These are phyloP conservation scores for Hemicordylus capensis DNA, from an alignment of 2,113 vertebrate species.

Conservation along the genomic window DNA sequence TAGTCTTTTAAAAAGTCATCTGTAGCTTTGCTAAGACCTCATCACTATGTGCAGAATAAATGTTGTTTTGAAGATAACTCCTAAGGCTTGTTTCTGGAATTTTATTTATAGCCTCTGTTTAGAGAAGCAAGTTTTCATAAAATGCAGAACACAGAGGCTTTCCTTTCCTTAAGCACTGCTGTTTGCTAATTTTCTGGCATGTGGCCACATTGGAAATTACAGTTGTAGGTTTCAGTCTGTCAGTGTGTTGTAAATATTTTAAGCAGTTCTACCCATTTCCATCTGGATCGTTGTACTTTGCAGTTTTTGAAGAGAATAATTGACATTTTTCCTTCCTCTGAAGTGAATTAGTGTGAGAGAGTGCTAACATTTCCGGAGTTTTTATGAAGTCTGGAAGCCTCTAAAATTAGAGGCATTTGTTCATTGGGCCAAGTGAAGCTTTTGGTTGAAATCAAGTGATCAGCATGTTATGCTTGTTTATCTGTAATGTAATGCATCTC, in stretches of 20 bases:
- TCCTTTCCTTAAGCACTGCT: not conserved
- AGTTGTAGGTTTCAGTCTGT: not conserved
- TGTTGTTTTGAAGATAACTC: not conserved
- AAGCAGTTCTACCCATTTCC: slow-evolving; percentile 22
- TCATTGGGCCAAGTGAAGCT: not conserved
- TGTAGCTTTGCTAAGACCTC: not conserved
- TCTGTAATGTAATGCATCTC: not conserved
- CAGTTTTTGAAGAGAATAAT: not conserved
- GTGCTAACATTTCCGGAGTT: not conserved
- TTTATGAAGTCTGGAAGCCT: not conserved
- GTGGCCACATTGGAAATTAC: not conserved
- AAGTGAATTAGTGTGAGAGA: not conserved
- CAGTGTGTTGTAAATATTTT: slow-evolving; percentile 23
- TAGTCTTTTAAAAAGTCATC: not conserved
- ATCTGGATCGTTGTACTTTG: slow-evolving; percentile 1
- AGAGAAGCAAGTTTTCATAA: not conserved
- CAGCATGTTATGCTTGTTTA: not conserved
- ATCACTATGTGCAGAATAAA: slow-evolving; percentile 22
- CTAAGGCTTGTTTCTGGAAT: not conserved
- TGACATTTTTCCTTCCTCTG: not conserved
- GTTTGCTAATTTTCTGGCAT: slow-evolving; percentile 15
- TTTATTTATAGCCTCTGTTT: not conserved
- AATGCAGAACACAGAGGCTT: not conserved
- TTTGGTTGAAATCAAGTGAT: not conserved
- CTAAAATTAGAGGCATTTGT: not conserved